A percentile compares a stretch with the other conserved stretches of the same genome.
phyloP scores from a whole-genome alignment of 2,888 invertebrate species.

The Lasioglossum oenotherae region DNA sequence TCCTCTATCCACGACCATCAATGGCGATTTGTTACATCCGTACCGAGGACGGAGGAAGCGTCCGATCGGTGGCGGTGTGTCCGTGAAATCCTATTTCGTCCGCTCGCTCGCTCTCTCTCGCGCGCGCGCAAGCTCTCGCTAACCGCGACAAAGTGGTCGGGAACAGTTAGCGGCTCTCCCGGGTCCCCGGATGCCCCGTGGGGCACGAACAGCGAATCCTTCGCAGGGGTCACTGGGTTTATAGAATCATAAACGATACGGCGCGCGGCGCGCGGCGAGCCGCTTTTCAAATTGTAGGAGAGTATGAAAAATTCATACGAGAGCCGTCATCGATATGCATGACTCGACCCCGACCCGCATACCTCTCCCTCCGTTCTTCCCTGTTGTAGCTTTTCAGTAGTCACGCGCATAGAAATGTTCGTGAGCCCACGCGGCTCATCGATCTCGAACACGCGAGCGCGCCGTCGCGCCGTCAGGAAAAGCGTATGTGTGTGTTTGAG shows the following conservation, averaged over 20 bases:
- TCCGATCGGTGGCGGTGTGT: neutral
- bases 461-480: neutral
- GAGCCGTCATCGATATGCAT: slow-evolving; percentile 78
- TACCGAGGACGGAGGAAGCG: neutral
- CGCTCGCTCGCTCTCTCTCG: neutral
- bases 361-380: slow-evolving; percentile 63
- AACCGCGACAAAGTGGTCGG: slow-evolving; percentile 17
- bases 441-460: slow-evolving; percentile 35
- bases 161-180: slow-evolving; percentile 29
- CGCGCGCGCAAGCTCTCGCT: neutral
- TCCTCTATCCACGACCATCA: slow-evolving; percentile 45
- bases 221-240: slow-evolving; percentile 59
- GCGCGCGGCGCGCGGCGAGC: neutral
- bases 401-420: slow-evolving; percentile 47
- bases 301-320: slow-evolving; percentile 78
- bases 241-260: slow-evolving; percentile 59
- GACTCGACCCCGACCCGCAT: slow-evolving; percentile 81
- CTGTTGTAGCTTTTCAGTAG: slow-evolving; percentile 51
- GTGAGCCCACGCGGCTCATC: slow-evolving; percentile 56
- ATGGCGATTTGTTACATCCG: slow-evolving; percentile 43
- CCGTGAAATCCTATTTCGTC: slow-evolving; percentile 24
- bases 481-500: too few relatives aligned
- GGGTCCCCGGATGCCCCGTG: neutral
- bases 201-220: slow-evolving; percentile 26
- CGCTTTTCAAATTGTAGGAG: slow-evolving; percentile 69